phyloP scores from a whole-genome alignment of 2,797 vertebrate genomes.

The Lophius americanus region DNA sequence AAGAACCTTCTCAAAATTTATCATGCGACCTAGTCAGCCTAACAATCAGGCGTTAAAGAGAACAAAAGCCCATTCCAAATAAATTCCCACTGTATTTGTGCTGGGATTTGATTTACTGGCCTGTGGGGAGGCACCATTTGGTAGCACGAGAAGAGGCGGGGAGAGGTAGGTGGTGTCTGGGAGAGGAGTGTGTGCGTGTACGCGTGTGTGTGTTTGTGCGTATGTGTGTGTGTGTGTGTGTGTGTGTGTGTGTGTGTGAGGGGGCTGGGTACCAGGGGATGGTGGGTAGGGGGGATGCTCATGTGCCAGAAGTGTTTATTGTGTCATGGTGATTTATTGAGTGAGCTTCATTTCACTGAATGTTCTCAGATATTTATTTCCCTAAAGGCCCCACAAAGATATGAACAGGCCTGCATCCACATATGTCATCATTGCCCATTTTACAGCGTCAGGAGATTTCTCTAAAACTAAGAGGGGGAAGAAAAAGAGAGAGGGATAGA shows the following conservation, averaged over 20 bases:
- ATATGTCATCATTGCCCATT: constrained; percentile 99
- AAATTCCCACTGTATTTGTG: constrained; percentile 99
- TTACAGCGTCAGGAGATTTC: constrained; percentile 99
- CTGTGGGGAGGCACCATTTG: constrained; percentile 99
- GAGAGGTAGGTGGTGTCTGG: constrained; percentile 96
- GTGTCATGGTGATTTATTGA: constrained; percentile 99
- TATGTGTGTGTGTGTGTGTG: constrained; percentile 40
- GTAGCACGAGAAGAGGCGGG: constrained; percentile 92
- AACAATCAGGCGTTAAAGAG: constrained; percentile 97
- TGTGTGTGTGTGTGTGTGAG: constrained; percentile 46
- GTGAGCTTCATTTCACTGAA: constrained; percentile 99
- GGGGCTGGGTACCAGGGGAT: constrained; percentile 77
- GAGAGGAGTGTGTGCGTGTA: constrained; percentile 69
- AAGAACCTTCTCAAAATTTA: constrained; percentile 89
- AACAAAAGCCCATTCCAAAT: constrained; percentile 99
- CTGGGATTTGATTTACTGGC: constrained; percentile 99
- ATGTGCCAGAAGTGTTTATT: constrained; percentile 99
- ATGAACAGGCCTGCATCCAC: constrained; percentile 99
- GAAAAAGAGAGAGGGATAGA: constrained; percentile 63
- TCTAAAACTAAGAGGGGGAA: constrained; percentile 80
- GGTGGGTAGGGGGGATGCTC: constrained; percentile 84
- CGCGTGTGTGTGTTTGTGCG: constrained; percentile 27
- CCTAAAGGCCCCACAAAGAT: constrained; percentile 99
- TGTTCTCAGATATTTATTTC: constrained; percentile 99
- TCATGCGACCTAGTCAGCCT: constrained; percentile 92